Base-by-base conservation (phyloP, 2,113 vertebrate species). In the Rhineura floridana region DNA sequence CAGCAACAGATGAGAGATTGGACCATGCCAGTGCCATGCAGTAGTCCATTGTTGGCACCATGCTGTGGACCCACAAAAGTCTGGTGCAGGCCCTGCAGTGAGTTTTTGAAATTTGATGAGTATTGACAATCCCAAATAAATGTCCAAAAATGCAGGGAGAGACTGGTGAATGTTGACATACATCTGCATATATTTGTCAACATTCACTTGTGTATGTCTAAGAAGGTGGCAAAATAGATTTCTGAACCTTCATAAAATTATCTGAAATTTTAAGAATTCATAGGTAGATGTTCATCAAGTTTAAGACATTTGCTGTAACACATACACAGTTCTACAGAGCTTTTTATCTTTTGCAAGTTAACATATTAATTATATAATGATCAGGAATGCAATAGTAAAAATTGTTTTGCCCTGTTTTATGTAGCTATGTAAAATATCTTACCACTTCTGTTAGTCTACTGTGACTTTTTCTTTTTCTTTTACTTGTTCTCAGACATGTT, bases 401-500 rank as follows among this genome's bases (percentile, higher is more conserved):
- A 28, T 19, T 36, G 9, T 30, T 72, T 84, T 77, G n/a, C 42
- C 84, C 92, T 46, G 59, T 88, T 90, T 91, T 89, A 50, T 9
- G 48, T 87, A 87, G 81, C 80, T 91, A 79, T 62, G 46, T 44
- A 48, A 48, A 90, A 55, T 39, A 25, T 6, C 44, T n/a, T 62
- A 55, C 2, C n/a, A 79, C 87, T 50, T 77, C 81, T 59, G 85
- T 13, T 94, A 89, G 17, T 91, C 46, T 95, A 48, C 50, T 89
- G 13, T 87, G 11, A 42, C 88, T 91, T 87, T 93, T n/a, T 79
- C 89, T 70, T 93, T 0, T 91, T 93, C 85, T 91, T 85, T 46
- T 48, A n/a, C 78, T 28, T 93, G 1, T 89, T 91, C 90, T 55
- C 93, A 99, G 99, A 93, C 98, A 98, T 23, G 96, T 99, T 95